Evolutionary conservation across 2,888 invertebrate genomes (phyloP).

Genomic region (Philhelius pedissequus): DNA sequence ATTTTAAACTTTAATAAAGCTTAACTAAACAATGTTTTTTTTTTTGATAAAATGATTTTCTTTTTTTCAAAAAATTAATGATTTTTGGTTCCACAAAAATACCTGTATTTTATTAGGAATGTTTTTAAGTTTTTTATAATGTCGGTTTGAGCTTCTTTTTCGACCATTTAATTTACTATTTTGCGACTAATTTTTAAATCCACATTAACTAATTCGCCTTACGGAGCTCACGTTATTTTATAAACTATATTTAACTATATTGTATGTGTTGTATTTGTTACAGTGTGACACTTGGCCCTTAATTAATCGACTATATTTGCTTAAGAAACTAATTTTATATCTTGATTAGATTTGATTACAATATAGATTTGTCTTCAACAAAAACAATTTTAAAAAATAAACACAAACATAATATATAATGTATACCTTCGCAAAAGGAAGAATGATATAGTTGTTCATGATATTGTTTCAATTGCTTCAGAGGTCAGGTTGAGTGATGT

Average conservation of each 20-base stretch:
- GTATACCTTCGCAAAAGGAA: slow-evolving; percentile 31
- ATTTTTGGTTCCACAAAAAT: slow-evolving; percentile 20
- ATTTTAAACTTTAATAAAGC: neutral
- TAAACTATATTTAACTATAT: neutral
- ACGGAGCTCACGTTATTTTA: slow-evolving; percentile 18
- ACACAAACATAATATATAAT: neutral
- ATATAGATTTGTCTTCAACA: slow-evolving; percentile 1
- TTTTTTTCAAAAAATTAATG: neutral
- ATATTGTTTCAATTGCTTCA: slow-evolving; percentile 45
- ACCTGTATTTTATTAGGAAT: slow-evolving; percentile 37
- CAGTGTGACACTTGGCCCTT: slow-evolving; percentile 55
- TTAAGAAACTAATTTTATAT: neutral
- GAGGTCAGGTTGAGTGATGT: slow-evolving; percentile 37
- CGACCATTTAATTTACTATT: neutral
- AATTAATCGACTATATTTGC: neutral
- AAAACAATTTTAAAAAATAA: neutral
- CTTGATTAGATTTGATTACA: slow-evolving; percentile 57
- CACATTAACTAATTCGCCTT: neutral
- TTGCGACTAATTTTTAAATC: neutral
- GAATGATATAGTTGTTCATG: slow-evolving; percentile 30
- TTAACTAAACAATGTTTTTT: slow-evolving; percentile 22
- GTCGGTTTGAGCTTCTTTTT: neutral
- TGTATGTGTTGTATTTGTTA: slow-evolving; percentile 58
- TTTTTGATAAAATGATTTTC: neutral
- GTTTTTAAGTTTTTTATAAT: neutral